Evolutionary conservation across 2,113 vertebrate species (phyloP), one percentile per base, ranked within the genome.

Genomic region (Phalacrocorax carbo): DNA sequence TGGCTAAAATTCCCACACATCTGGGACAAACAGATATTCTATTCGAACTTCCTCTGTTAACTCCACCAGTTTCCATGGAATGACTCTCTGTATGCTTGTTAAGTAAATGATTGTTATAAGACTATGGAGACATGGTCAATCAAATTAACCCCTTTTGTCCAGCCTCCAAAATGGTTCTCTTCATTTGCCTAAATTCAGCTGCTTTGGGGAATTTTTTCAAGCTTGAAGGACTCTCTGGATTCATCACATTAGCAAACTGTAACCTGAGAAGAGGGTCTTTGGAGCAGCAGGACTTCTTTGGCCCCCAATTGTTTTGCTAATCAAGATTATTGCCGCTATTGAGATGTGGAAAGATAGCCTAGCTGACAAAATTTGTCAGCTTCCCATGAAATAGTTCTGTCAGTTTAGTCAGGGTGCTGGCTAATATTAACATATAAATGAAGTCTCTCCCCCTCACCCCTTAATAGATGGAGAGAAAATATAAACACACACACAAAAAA

Each of bases 391-490:
- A 98, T 98, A 98, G 98, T 98, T 98, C 97, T 97, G 98, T 98
- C 98, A 98, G 97, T 98, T 98, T 98, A 98, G 98, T 98, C 97
- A 96, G 85, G 97, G 98, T 96, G 97, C 96, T 70, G 96, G 98
- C 97, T 98, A 98, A 98, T 98, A 99, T 98, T 98, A 98, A 98
- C 98, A 99, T 98, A 98, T 98, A 98, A 98, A 99, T 98, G 98
- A 98, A 98, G 98, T 98, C 98, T 98, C 97, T 98, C 96, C 93
- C 96, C 97, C 87, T 95, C 94, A 60, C 38, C 38, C 88, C 92
- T 98, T 97, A 98, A 98, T 97, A 97, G 98, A 97, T 96, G 98
- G 97, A 95, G 95, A 98, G 98, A 98, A 98, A 98, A 98, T 98
- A 98, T 98, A 98, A 98, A 98, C 98, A 98, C 91, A 94, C 89